Conservation (phyloP, 2,888 invertebrate genomes). For the Tetragonula carbonaria region DNA sequence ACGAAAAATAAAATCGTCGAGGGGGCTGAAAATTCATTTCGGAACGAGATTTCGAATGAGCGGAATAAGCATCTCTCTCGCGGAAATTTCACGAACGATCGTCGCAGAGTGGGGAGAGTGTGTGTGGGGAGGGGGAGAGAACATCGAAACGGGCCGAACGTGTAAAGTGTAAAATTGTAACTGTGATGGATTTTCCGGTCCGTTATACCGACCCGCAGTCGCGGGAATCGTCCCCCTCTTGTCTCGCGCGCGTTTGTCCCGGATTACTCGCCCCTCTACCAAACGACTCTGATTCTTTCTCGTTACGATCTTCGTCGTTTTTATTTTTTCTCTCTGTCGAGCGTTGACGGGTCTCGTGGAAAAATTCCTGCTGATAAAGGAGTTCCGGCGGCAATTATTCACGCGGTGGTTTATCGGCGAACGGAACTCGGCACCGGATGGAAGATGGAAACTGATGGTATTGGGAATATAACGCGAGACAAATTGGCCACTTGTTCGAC, state of each 20-base stretch:
- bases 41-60: too few relatives aligned
- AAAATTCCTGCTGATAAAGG: slow-evolving; percentile 1
- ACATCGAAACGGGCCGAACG: slow-evolving; percentile 32
- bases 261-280: neutral
- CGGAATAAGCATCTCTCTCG: neutral
- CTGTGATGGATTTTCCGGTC: slow-evolving; percentile 54
- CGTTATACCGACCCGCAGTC: slow-evolving; percentile 33
- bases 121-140: slow-evolving; percentile 2
- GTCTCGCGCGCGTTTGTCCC: neutral
- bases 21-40: too few relatives aligned
- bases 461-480: slow-evolving; percentile 19
- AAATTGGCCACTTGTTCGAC: slow-evolving; percentile 47
- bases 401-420: neutral
- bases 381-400: neutral
- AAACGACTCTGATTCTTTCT: slow-evolving; percentile 57
- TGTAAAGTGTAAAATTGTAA: slow-evolving; percentile 60
- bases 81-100: neutral
- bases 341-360: neutral
- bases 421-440: neutral
- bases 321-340: slow-evolving; percentile 30
- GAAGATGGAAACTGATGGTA: neutral
- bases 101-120: neutral
- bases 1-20: neutral
- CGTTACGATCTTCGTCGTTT: slow-evolving; percentile 27
- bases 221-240: slow-evolving; percentile 9